These are phyloP conservation scores for Parasteatoda tepidariorum DNA, from an alignment of 1,140 invertebrate genomes.

Conservation along the genomic window DNA sequence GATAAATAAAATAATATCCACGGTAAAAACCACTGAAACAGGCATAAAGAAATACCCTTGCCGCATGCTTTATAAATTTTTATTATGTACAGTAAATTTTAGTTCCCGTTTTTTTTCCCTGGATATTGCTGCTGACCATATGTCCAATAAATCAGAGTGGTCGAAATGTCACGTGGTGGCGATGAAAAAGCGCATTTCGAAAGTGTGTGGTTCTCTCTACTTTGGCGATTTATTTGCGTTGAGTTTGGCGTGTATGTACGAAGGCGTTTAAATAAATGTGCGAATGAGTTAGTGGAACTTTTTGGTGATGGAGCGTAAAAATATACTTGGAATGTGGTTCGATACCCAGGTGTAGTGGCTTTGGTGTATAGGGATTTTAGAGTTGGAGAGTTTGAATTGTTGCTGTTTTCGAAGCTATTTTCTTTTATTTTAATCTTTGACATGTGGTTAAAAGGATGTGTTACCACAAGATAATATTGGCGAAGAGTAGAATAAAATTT, in stretches of 20 bases:
- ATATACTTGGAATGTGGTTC: not conserved
- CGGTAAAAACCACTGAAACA: conserved; percentile 24
- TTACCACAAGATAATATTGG: too few species aligned
- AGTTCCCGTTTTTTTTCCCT: conserved; percentile 16
- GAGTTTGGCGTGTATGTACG: not conserved
- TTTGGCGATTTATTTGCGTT: conserved; percentile 6
- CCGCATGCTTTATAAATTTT: conserved; percentile 57
- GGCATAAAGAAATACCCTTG: conserved; percentile 31
- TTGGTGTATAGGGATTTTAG: not conserved
- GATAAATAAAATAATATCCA: not conserved
- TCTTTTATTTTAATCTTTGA: not conserved
- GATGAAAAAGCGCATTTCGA: not conserved
- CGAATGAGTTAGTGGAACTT: conserved; percentile 55
- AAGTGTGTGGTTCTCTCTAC: not conserved
- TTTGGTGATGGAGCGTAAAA: conserved; percentile 42
- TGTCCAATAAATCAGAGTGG: conserved; percentile 37
- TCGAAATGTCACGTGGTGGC: conserved; percentile 15
- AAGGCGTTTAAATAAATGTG: conserved; percentile 49
- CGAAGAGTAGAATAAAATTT: too few species aligned
- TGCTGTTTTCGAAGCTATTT: not conserved
- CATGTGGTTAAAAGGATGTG: not conserved
- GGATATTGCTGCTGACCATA: conserved; percentile 45
- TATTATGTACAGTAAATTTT: conserved; percentile 58
- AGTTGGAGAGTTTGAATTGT: not conserved
- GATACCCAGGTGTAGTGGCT: not conserved